Conservation (phyloP, 2,113 vertebrate genomes). For the Paratilapia polleni region DNA sequence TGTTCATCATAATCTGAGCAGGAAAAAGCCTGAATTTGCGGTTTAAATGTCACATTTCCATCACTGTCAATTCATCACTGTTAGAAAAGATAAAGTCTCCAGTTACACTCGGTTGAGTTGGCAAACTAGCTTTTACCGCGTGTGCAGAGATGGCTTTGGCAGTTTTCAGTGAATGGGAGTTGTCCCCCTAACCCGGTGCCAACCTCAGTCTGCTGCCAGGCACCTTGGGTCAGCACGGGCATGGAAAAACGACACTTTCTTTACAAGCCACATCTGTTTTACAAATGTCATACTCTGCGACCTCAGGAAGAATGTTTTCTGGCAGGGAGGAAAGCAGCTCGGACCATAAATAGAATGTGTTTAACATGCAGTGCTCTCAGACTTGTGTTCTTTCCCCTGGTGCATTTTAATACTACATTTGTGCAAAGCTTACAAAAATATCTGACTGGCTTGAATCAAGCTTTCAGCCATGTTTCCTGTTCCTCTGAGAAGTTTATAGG, state of each 20-base stretch:
- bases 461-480: conserved; percentile 41
- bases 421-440: conserved; percentile 49
- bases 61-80: conserved; percentile 2
- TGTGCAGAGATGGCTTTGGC: conserved; percentile 37
- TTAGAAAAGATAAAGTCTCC: conserved; percentile 22
- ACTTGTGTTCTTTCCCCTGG: conserved; percentile 43
- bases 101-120: conserved; percentile 5
- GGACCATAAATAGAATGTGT: conserved; percentile 66
- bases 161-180: conserved; percentile 48
- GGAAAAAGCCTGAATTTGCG: not conserved
- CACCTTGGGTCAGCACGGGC: conserved; percentile 48
- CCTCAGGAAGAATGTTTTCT: conserved; percentile 51
- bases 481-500: conserved; percentile 45
- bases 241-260: conserved; percentile 66
- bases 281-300: conserved; percentile 57
- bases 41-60: conserved; percentile 4
- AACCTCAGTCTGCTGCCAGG: conserved; percentile 51
- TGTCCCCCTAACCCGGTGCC: conserved; percentile 52
- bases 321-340: conserved; percentile 49
- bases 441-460: conserved; percentile 9
- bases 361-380: conserved; percentile 57
- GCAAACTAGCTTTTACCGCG: not conserved
- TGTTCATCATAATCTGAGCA: not conserved
- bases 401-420: conserved; percentile 56
- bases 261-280: conserved; percentile 70